Conservation (phyloP, 1,140 invertebrate genomes). For the Parasteatoda tepidariorum region DNA sequence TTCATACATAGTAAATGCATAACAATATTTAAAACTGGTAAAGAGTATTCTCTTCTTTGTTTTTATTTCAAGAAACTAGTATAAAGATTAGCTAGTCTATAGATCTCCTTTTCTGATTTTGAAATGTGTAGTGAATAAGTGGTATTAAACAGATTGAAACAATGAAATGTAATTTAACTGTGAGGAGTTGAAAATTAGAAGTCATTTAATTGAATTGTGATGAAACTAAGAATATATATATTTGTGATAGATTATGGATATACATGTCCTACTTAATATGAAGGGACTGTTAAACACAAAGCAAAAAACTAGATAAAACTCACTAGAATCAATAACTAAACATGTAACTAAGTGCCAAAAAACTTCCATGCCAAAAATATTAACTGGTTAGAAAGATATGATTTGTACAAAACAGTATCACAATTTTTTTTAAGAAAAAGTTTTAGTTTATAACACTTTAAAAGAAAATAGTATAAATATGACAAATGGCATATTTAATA, state of each 20-base stretch:
- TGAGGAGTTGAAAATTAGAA: background rate
- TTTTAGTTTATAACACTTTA: background rate
- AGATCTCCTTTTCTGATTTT: background rate
- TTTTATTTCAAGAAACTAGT: no score
- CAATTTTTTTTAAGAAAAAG: background rate
- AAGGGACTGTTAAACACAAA: constrained; percentile 16
- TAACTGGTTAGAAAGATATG: background rate
- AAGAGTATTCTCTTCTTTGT: no score
- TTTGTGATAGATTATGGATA: constrained; percentile 26
- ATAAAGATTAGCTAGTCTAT: no score
- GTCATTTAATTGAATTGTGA: background rate
- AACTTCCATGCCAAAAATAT: constrained; percentile 26
- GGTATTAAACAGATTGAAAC: no score
- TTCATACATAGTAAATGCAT: no score
- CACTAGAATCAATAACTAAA: constrained; percentile 2
- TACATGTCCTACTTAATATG: background rate
- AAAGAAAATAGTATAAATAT: background rate
- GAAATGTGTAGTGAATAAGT: background rate
- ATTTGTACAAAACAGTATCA: background rate
- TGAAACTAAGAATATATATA: constrained; percentile 19
- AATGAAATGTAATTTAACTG: no score
- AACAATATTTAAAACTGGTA: no score
- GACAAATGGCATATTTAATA: background rate
- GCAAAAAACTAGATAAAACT: constrained; percentile 22
- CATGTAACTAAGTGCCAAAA: constrained; percentile 53